These are phyloP conservation scores for Oscheius sp. DNA, from an alignment of 2,888 invertebrate genomes.

Conservation along the genomic window DNA sequence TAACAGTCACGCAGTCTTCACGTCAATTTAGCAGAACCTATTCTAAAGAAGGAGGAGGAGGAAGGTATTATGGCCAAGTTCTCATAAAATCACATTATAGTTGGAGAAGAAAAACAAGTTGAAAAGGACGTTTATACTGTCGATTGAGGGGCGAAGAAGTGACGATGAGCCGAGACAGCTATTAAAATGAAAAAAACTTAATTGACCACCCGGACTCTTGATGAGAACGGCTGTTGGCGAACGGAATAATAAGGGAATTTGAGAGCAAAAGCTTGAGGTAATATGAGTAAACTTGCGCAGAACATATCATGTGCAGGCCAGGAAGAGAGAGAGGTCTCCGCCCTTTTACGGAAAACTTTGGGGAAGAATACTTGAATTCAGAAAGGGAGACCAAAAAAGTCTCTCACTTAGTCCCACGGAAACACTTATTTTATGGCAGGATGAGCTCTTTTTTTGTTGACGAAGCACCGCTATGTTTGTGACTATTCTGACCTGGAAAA, in stretches of 20 bases:
- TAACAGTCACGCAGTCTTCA: too few relatives aligned
- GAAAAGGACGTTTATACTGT: not conserved
- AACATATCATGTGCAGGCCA: too few relatives aligned
- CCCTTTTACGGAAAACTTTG: too few relatives aligned
- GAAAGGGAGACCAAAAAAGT: too few relatives aligned
- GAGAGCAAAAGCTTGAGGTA: slow-evolving; percentile 8
- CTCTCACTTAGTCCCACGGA: too few relatives aligned
- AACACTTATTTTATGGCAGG: too few relatives aligned
- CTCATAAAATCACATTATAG: not conserved
- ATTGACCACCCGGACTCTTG: slow-evolving; percentile 4
- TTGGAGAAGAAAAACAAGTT: not conserved
- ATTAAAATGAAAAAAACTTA: not conserved
- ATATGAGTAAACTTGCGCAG: not conserved
- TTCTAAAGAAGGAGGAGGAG: not conserved
- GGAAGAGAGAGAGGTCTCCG: too few relatives aligned
- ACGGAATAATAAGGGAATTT: not conserved
- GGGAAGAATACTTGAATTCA: too few relatives aligned
- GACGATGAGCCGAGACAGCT: not conserved
- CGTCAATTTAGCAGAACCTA: too few relatives aligned
- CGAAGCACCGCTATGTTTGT: too few relatives aligned
- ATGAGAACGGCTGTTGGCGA: not conserved
- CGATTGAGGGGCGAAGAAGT: not conserved
- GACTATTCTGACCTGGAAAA: too few relatives aligned
- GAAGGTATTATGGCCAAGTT: not conserved
- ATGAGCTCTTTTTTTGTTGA: too few relatives aligned